Evolutionary conservation across 2,113 vertebrate species (phyloP).

Genomic region (Xiphorhynchus elegans): DNA sequence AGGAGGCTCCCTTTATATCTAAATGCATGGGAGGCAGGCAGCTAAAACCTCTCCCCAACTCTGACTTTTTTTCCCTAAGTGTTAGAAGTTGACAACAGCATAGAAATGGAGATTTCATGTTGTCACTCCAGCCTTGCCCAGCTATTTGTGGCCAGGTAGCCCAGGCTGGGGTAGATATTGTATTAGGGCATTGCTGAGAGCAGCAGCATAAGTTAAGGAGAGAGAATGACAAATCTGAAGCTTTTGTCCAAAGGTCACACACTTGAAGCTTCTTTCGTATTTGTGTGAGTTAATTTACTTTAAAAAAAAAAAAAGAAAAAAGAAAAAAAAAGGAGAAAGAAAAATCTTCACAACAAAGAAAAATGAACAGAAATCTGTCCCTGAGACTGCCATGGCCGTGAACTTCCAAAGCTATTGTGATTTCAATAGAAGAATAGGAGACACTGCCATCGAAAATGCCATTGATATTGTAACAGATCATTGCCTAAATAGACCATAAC

Average conservation of each 20-base stretch:
- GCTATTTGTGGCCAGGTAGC: constrained; percentile 62
- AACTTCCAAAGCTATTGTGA: constrained; percentile 67
- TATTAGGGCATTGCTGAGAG: neutral
- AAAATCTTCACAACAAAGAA: constrained; percentile 62
- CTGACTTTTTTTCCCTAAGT: neutral
- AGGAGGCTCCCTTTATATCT: constrained; percentile 1
- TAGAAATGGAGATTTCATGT: constrained; percentile 64
- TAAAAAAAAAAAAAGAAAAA: neutral
- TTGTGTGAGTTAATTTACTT: constrained; percentile 67
- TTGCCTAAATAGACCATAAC: constrained; percentile 69
- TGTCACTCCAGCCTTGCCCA: constrained; percentile 30
- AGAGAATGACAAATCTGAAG: constrained; percentile 62
- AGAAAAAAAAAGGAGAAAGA: neutral
- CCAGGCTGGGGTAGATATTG: constrained; percentile 28
- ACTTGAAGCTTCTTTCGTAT: constrained; percentile 53
- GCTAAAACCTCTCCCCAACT: constrained; percentile 26
- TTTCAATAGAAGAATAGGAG: constrained; percentile 68
- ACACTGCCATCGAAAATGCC: constrained; percentile 56
- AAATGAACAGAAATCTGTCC: constrained; percentile 68
- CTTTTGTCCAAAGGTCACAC: constrained; percentile 68
- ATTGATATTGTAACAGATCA: constrained; percentile 71
- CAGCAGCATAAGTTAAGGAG: neutral
- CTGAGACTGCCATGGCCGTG: constrained; percentile 37
- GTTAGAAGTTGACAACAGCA: constrained; percentile 56
- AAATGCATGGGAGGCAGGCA: constrained; percentile 26